Conservation (phyloP, 1,140 invertebrate genomes). For the Macrostomum lignano region DNA sequence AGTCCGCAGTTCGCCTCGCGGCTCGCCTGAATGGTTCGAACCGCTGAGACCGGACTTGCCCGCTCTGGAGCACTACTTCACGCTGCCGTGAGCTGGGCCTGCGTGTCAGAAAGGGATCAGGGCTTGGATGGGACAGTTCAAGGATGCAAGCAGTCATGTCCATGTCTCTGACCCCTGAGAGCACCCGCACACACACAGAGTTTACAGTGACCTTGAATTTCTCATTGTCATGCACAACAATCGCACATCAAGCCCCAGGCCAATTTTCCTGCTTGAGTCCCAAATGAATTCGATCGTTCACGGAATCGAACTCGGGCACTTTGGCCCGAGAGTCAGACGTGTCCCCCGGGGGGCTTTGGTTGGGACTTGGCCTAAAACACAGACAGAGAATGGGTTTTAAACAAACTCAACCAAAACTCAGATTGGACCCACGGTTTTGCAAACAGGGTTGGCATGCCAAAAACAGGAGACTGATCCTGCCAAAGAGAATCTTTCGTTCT, state of each 20-base stretch:
- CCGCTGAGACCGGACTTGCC: no score
- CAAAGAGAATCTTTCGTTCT: no score
- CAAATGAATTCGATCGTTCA: neutral
- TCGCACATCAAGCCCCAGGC: neutral
- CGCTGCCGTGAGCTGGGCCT: slow-evolving; percentile 6
- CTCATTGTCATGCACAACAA: neutral
- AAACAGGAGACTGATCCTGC: no score
- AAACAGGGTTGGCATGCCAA: no score
- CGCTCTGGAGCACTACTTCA: no score
- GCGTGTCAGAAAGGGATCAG: neutral
- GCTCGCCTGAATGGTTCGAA: slow-evolving; percentile 44
- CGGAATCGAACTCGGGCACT: neutral
- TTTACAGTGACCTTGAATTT: neutral
- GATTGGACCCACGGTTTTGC: no score
- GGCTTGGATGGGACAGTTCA: slow-evolving; percentile 1
- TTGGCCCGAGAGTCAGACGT: no score
- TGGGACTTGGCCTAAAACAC: no score
- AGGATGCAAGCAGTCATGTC: no score
- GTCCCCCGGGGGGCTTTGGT: no score
- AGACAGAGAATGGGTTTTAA: no score
- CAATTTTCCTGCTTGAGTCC: neutral
- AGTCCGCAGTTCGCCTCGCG: slow-evolving; percentile 39
- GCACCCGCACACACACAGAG: neutral
- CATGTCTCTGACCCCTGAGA: neutral
- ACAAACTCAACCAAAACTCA: no score